These are phyloP conservation scores for Sarcophaga variegata DNA, from an alignment of 2,888 invertebrate genomes.

Conservation along the genomic window DNA sequence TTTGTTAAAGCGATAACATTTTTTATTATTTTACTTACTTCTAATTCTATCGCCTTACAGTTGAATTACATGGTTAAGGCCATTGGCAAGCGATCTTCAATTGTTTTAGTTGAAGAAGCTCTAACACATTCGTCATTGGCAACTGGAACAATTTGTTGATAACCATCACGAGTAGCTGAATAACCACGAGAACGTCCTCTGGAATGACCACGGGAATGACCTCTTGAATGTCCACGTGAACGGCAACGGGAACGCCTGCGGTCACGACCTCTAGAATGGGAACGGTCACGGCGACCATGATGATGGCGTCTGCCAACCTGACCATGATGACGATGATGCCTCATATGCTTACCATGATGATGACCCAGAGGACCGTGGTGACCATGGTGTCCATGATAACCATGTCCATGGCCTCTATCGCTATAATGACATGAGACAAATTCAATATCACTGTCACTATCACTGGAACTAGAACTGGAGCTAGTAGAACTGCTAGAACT, in stretches of 20 bases:
- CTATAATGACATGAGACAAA: constrained; percentile 43
- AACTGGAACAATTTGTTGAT: constrained; percentile 31
- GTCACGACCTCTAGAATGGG: constrained; percentile 68
- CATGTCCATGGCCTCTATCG: constrained; percentile 7
- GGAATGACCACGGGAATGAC: constrained; percentile 45
- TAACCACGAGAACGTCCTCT: constrained; percentile 54
- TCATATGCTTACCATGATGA: constrained; percentile 19
- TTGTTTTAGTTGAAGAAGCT: constrained; percentile 19
- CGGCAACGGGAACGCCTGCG: constrained; percentile 61
- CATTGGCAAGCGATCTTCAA: constrained; percentile 55
- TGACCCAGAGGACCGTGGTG: constrained; percentile 20
- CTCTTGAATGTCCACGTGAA: constrained; percentile 57
- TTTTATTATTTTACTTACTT: not conserved
- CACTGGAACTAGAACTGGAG: constrained; percentile 54
- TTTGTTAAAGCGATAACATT: not conserved
- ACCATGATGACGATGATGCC: constrained; percentile 17
- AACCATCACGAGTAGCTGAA: constrained; percentile 56
- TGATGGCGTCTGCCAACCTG: constrained; percentile 42
- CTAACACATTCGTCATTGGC: not conserved
- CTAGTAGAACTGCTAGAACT: constrained; percentile 70
- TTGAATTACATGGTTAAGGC: constrained; percentile 54
- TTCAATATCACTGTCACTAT: constrained; percentile 62
- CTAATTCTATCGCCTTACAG: not conserved
- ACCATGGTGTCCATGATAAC: constrained; percentile 10
- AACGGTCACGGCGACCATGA: constrained; percentile 58